phyloP scores from a whole-genome alignment of 2,113 vertebrate genomes.

The Epinephelus fuscoguttatus region DNA sequence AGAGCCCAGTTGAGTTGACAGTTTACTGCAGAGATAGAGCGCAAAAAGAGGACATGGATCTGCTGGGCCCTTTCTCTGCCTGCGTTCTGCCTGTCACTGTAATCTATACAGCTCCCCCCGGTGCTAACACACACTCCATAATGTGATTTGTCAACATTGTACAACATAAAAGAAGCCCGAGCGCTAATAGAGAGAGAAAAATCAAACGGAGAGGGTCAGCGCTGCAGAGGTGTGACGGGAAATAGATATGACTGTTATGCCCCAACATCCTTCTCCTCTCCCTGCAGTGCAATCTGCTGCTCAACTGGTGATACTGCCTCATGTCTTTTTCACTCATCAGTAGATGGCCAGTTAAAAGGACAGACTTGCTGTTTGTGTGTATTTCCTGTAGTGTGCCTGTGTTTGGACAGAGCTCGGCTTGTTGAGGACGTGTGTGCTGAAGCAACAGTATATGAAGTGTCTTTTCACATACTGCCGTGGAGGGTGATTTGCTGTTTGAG shows the following conservation, averaged over 20 bases:
- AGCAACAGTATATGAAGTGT: constrained; percentile 5
- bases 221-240: constrained; percentile 40
- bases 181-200: constrained; percentile 57
- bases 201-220: constrained; percentile 59
- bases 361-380: background rate
- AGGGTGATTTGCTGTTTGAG: constrained; percentile 1
- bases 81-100: constrained; percentile 64
- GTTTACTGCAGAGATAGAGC: constrained; percentile 47
- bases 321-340: constrained; percentile 4
- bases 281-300: constrained; percentile 11
- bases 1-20: constrained; percentile 42
- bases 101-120: constrained; percentile 51
- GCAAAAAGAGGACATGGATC: constrained; percentile 42
- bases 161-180: constrained; percentile 57
- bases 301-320: constrained; percentile 2
- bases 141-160: constrained; percentile 74
- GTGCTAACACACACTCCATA: constrained; percentile 54
- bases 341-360: background rate
- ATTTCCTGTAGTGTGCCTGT: background rate
- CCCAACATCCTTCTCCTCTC: background rate
- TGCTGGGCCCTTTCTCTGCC: constrained; percentile 34
- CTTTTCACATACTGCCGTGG: background rate
- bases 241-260: constrained; percentile 56
- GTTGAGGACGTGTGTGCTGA: constrained; percentile 3
- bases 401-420: constrained; percentile 1